Base-by-base conservation (phyloP, 2,113 vertebrate species). In the Galemys pyrenaicus region DNA sequence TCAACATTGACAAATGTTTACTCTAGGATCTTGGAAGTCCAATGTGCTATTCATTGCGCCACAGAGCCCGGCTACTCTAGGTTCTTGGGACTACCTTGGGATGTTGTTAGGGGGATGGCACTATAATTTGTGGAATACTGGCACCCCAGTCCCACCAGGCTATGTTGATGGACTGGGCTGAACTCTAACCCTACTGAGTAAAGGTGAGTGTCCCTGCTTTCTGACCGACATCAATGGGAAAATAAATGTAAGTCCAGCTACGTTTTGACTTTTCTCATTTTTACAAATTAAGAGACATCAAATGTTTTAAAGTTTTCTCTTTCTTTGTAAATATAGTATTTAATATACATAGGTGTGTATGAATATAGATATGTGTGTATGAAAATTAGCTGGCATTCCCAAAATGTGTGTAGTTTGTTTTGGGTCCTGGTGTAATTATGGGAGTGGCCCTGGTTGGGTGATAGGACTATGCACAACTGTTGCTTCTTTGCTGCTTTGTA, bases 401-500 rank as follows among this genome's bases (percentile, higher is more conserved):
- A 39, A 49, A 20, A 44, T 58, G n/a, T 28, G 37, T 46, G 3
- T 17, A 68, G 13, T 54, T 78, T 89, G 28, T 13, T 64, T 82
- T 7, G 75, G 41, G 26, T 89, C 30, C 16, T 26, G 44, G 22
- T n/a, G 0, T 35, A 11, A 32, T 32, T 20, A 1, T 19, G 9
- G 46, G 15, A 3, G 10, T 9, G 26, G 35, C 2, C n/a, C 30
- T 56, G 35, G 56, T 2, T 8, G 10, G 51, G 30, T 30, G 3
- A 28, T 15, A 26, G 35, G 41, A 22, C 35, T 8, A 7, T 0
- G 0, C 13, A 9, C 30, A 28, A 10, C 30, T 16, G 1, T 4
- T 15, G 1, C 32, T 71, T 86, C n/a, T 8, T 28, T 37, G 39
- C 9, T 10, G 8, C 35, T 28, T 65, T 37, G 35, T 37, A 19